These are phyloP conservation scores for Augiades crinisus DNA, from an alignment of 2,888 invertebrate genomes.

Conservation along the genomic window DNA sequence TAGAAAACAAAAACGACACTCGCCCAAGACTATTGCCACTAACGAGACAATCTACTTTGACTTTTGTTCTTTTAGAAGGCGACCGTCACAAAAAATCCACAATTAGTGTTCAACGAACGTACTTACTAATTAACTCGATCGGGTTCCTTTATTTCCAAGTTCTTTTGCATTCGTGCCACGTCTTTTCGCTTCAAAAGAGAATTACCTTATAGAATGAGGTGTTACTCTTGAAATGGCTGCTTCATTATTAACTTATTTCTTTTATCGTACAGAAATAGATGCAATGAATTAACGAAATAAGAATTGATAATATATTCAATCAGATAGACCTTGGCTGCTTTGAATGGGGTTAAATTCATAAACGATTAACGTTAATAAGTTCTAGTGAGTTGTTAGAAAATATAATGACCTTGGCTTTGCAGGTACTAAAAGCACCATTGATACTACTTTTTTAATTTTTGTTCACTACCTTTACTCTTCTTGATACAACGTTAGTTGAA, in stretches of 20 bases:
- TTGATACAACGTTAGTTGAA: too few relatives aligned
- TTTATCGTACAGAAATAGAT: too few relatives aligned
- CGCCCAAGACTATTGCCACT: constrained; percentile 26
- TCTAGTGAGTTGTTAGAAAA: too few relatives aligned
- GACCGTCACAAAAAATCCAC: constrained; percentile 55
- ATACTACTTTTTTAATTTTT: too few relatives aligned
- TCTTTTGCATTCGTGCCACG: constrained; percentile 49
- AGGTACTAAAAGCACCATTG: too few relatives aligned
- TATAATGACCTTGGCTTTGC: too few relatives aligned
- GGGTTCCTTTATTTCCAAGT: constrained; percentile 57
- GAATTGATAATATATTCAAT: too few relatives aligned
- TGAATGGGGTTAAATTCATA: too few relatives aligned
- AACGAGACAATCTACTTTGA: constrained; percentile 46
- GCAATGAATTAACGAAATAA: too few relatives aligned
- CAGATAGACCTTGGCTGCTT: too few relatives aligned
- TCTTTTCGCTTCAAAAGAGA: constrained; percentile 32
- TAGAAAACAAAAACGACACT: constrained; percentile 17
- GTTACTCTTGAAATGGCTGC: constrained; percentile 28
- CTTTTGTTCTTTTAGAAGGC: constrained; percentile 59
- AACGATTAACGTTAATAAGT: too few relatives aligned
- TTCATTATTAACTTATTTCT: constrained; percentile 7
- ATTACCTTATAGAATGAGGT: constrained; percentile 28
- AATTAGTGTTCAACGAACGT: constrained; percentile 71
- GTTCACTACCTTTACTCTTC: too few relatives aligned
- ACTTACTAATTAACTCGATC: constrained; percentile 72